Percentiles rank a stretch among this genome's conserved stretches.
phyloP scores from a whole-genome alignment of 2,797 vertebrate species.

The Odontamblyopus lacepedii region DNA sequence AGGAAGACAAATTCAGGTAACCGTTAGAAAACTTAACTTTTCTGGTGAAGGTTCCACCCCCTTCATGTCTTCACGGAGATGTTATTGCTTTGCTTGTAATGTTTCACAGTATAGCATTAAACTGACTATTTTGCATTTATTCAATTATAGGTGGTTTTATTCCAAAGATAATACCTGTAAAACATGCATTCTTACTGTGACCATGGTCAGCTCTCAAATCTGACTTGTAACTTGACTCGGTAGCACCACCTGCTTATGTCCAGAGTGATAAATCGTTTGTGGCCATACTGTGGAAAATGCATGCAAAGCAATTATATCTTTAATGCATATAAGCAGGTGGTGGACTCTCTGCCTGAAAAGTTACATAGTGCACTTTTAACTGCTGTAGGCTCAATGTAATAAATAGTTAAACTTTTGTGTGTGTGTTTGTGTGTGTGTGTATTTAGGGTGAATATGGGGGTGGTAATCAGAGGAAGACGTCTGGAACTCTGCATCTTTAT shows the following conservation, averaged over 20 bases:
- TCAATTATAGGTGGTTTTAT: background rate
- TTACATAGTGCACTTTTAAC: background rate
- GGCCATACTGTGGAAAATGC: background rate
- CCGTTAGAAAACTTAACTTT: background rate
- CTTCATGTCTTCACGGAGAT: background rate
- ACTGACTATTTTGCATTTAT: background rate
- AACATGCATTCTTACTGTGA: too few species aligned
- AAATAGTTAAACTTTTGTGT: background rate
- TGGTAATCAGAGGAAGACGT: constrained; percentile 75
- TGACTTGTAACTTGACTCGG: too few species aligned
- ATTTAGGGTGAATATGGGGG: constrained; percentile 79
- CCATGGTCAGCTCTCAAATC: too few species aligned
- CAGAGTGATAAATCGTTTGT: background rate
- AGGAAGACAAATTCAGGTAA: constrained; percentile 78
- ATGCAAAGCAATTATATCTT: background rate
- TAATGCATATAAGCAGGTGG: background rate
- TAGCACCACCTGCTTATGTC: too few species aligned
- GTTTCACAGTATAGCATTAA: background rate
- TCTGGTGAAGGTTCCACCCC: background rate
- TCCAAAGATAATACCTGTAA: background rate
- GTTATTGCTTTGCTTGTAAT: too few species aligned
- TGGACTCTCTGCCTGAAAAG: background rate
- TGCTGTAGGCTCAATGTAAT: background rate
- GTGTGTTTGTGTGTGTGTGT: constrained; percentile 40
- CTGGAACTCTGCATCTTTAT: constrained; percentile 73